Evolutionary conservation across 2,113 vertebrate species (phyloP).

Genomic region (Zootoca vivipara): DNA sequence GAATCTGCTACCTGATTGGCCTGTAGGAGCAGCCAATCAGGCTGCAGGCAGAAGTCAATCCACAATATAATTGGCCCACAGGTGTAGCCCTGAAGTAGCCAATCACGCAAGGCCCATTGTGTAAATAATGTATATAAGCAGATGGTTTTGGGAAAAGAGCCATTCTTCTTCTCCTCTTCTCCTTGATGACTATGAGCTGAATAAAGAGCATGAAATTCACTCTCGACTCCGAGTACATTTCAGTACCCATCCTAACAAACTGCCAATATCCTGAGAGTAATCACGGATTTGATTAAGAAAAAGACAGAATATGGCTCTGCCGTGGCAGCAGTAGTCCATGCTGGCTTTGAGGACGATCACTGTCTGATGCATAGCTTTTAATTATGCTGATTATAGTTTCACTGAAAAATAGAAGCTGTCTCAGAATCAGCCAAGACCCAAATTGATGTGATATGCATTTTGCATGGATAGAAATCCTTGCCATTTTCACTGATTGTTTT

Average conservation of each 20-base stretch:
- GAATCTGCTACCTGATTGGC: too few species aligned
- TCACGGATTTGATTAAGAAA: not conserved
- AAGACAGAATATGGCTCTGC: not conserved
- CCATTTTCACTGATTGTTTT: not conserved
- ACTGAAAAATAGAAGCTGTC: conserved; percentile 9
- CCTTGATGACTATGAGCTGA: too few species aligned
- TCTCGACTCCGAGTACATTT: too few species aligned
- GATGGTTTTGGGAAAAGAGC: too few species aligned
- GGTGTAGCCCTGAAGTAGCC: too few species aligned
- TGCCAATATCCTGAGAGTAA: conserved; percentile 1
- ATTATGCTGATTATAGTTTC: not conserved
- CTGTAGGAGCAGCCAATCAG: too few species aligned
- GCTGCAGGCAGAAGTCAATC: too few species aligned
- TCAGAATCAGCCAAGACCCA: conserved; percentile 15
- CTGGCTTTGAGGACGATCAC: not conserved
- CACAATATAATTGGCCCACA: too few species aligned
- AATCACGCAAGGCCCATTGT: too few species aligned
- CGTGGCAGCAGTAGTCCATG: not conserved
- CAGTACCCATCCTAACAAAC: not conserved
- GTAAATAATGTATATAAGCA: too few species aligned
- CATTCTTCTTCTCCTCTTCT: too few species aligned
- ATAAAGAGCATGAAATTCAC: too few species aligned
- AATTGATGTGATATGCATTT: not conserved
- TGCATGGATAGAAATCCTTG: not conserved
- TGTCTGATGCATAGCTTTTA: conserved; percentile 14